Evolutionary conservation across 2,113 vertebrate genomes (phyloP).

Genomic region (Anseranas semipalmata): DNA sequence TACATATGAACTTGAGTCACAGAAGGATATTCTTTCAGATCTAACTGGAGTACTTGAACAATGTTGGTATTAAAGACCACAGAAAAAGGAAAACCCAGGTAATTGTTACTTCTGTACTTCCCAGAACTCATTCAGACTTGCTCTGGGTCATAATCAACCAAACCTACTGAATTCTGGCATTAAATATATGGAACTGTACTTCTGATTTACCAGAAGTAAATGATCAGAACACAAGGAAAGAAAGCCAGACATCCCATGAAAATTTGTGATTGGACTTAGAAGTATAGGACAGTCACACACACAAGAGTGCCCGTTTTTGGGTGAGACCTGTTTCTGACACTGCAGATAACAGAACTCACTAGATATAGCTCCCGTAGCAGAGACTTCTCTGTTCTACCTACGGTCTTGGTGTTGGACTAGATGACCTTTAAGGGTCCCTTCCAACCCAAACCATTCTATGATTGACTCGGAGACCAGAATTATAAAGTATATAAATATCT

Average conservation of each 20-base stretch:
- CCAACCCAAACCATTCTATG: neutral
- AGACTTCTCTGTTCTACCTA: neutral
- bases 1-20: neutral
- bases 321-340: neutral
- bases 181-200: neutral
- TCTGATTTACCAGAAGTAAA: neutral
- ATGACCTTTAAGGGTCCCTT: neutral
- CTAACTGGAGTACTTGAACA: neutral
- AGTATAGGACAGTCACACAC: neutral
- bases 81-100: neutral
- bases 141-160: neutral
- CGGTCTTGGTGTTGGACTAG: neutral
- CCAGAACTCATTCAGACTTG: neutral
- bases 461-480: neutral
- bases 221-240: neutral
- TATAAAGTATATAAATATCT: neutral
- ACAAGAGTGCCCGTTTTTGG: neutral
- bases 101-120: neutral
- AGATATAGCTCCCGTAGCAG: neutral
- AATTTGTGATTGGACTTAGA: neutral
- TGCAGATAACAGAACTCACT: neutral
- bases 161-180: neutral
- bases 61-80: neutral
- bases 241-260: neutral
- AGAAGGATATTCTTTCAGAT: neutral